Evolutionary conservation across 2,797 vertebrate species (phyloP).

Genomic region (Cephalopachus bancanus): DNA sequence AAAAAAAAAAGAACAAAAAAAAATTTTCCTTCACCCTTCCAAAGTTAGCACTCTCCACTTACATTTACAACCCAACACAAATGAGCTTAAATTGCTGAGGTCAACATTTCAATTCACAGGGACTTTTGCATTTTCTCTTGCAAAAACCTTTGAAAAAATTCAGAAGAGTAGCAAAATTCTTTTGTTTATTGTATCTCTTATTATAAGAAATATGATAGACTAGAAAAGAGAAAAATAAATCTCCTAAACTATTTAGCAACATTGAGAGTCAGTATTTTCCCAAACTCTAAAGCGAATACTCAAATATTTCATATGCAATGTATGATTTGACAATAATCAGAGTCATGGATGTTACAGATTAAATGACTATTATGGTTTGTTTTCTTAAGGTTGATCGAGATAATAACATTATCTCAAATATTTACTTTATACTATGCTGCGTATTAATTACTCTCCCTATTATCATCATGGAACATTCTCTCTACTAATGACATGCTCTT

Average conservation of each 20-base stretch:
- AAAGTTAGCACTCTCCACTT: neutral
- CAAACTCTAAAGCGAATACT: neutral
- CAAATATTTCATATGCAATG: neutral
- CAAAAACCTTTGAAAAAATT: conserved; percentile 10
- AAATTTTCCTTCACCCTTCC: neutral
- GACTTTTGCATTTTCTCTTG: neutral
- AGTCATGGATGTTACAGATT: neutral
- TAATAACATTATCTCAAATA: conserved; percentile 68
- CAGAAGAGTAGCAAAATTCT: neutral
- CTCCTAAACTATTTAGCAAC: neutral
- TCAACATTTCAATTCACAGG: conserved; percentile 31
- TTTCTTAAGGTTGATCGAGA: conserved; percentile 67
- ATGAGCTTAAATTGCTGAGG: conserved; percentile 20
- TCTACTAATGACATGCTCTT: conserved; percentile 69
- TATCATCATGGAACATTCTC: conserved; percentile 78
- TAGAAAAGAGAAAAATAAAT: conserved; percentile 4
- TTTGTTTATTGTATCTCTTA: neutral
- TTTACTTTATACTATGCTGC: conserved; percentile 63
- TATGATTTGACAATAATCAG: conserved; percentile 22
- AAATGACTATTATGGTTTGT: conserved; percentile 44
- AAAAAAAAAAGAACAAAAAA: neutral
- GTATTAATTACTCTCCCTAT: conserved; percentile 72
- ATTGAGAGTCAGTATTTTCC: neutral
- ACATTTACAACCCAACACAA: neutral
- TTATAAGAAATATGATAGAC: neutral